Percentiles rank a stretch among this genome's conserved stretches.
Conservation (phyloP, 2,113 vertebrate genomes). For the Noctilio leporinus region DNA sequence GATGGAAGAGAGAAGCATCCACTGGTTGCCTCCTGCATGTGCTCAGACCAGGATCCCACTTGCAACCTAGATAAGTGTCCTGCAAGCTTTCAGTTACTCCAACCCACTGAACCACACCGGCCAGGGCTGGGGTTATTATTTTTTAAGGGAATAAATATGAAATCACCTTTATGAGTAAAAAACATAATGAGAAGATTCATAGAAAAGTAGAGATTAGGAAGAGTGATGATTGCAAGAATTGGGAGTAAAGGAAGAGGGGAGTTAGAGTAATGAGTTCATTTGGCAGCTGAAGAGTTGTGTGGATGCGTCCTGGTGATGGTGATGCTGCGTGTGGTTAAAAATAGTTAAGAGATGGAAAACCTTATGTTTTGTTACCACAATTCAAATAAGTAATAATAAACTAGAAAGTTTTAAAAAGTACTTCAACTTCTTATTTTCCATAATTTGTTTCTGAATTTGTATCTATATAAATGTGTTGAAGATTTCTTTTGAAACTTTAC, state of each 20-base stretch:
- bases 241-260: background rate
- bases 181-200: background rate
- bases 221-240: background rate
- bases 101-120: no score
- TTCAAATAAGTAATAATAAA: background rate
- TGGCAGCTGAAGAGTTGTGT: background rate
- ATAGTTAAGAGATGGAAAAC: background rate
- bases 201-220: background rate
- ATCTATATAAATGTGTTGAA: constrained; percentile 40
- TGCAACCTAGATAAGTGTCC: no score
- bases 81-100: no score
- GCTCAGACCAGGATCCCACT: no score
- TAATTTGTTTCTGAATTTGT: constrained; percentile 19
- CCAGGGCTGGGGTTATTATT: no score
- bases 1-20: no score
- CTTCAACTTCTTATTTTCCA: background rate
- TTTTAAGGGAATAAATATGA: background rate
- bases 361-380: background rate
- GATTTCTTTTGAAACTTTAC: constrained; percentile 35
- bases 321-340: background rate
- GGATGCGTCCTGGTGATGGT: background rate
- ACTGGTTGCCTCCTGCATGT: no score
- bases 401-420: background rate
- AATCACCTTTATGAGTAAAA: background rate
- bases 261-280: background rate